Base-by-base conservation (phyloP, 2,113 vertebrate species). In the Sclerurus mexicanus region DNA sequence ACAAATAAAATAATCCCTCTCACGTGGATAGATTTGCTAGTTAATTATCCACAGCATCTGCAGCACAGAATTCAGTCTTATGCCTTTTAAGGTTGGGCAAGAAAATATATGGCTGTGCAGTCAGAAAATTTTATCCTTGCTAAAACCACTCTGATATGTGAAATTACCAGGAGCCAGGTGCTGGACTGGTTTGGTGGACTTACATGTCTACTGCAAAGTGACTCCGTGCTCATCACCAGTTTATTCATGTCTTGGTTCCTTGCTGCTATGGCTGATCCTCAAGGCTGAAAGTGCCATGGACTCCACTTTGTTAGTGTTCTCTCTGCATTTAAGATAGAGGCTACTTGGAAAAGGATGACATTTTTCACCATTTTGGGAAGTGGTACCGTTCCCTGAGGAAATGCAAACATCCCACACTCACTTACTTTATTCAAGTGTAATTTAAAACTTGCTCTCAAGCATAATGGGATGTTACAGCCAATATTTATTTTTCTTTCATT, bases 401-500 rank as follows among this genome's bases (percentile, higher is more conserved):
- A 94, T 90, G 58, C 91, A 91, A 62, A 66, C 53, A n/a, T 64
- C 83, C 50, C 75, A 55, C 93, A 90, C 55, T 87, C 39, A 53
- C 68, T 94, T 75, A 74, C 95, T 94, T 91, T 49, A n/a, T 90
- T 94, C 93, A 76, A 96, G 94, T 74, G 69, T 79, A 37, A 87
- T 93, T 95, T 93, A 87, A 95, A 95, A 85, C 74, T 4, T 2
- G 58, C 91, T 91, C 95, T 95, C 87, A 23, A 91, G 69, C 84
- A 90, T 94, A 96, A 96, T 95, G 85, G 93, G 85, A 90, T 90
- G 92, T 96, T 96, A 89, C 95, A 90, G 84, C 94, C 97, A 97
- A 97, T 97, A 97, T 97, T 98, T 96, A 90, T 95, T 98, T 92
- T 95, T 89, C 95, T 97, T 97, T 96, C 95, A 97, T 98, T 97